Percentiles rank a stretch among this genome's conserved stretches.
phyloP scores from a whole-genome alignment of 2,888 invertebrate species.

The Pimpla rufipes region DNA sequence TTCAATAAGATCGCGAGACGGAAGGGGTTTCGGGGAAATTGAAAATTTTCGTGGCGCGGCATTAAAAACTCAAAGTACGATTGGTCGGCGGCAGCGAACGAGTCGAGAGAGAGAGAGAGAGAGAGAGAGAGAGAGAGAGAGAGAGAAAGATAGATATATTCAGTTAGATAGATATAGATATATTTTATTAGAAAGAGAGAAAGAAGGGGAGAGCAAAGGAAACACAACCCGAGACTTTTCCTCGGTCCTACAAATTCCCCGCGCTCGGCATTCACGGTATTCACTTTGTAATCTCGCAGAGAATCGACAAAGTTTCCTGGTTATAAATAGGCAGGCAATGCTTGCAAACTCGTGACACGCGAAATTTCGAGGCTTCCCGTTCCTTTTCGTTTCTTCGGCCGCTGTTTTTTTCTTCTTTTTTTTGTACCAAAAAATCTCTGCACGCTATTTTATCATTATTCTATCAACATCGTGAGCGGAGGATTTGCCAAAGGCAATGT shows the following conservation, averaged over 20 bases:
- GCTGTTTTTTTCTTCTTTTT: background rate
- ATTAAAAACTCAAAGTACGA: background rate
- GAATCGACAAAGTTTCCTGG: background rate
- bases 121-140: too few species aligned
- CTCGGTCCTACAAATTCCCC: background rate
- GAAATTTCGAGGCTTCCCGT: background rate
- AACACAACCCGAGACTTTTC: too few species aligned
- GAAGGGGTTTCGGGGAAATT: too few species aligned
- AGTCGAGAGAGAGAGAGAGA: too few species aligned
- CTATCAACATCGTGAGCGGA: too few species aligned
- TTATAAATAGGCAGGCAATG: background rate
- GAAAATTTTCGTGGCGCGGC: background rate
- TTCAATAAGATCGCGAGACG: background rate
- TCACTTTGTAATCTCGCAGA: background rate
- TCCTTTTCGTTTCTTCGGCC: background rate
- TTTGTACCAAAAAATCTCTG: too few species aligned
- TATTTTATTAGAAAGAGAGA: too few species aligned
- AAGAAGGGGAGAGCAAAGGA: background rate
- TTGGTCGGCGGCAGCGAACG: background rate
- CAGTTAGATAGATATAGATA: too few species aligned
- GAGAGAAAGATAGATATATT: too few species aligned
- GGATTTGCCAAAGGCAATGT: too few species aligned
- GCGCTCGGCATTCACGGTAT: background rate
- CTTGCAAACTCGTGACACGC: constrained; percentile 16
- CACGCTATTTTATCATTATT: too few species aligned